phyloP scores from a whole-genome alignment of 2,888 invertebrate species.

The Sphecodes monilicornis region DNA sequence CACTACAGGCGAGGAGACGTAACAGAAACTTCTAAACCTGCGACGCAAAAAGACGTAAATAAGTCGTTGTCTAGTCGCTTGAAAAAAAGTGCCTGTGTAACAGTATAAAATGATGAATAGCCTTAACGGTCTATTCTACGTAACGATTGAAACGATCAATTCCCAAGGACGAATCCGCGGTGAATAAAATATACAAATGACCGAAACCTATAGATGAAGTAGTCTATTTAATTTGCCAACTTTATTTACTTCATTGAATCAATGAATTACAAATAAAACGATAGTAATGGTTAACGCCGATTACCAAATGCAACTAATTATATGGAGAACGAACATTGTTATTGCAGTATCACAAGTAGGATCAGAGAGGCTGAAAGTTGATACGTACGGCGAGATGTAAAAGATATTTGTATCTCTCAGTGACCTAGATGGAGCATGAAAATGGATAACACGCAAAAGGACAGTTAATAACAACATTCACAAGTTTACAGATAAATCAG shows the following conservation, averaged over 20 bases:
- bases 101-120: background rate
- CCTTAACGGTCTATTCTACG: background rate
- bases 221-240: no score
- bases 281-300: background rate
- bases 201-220: background rate
- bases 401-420: background rate
- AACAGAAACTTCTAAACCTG: background rate
- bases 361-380: background rate
- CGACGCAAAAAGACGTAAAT: background rate
- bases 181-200: background rate
- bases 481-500: background rate
- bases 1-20: background rate
- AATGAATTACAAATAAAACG: background rate
- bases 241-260: background rate
- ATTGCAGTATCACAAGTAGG: background rate
- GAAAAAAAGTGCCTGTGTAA: background rate
- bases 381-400: background rate
- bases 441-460: background rate
- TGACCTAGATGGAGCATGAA: background rate
- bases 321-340: background rate
- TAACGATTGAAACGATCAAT: background rate
- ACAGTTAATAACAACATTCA: background rate
- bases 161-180: background rate
- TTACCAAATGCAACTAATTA: background rate
- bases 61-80: background rate